These are phyloP conservation scores for Anabacerthia variegaticeps DNA, from an alignment of 2,797 vertebrate species.

Conservation along the genomic window DNA sequence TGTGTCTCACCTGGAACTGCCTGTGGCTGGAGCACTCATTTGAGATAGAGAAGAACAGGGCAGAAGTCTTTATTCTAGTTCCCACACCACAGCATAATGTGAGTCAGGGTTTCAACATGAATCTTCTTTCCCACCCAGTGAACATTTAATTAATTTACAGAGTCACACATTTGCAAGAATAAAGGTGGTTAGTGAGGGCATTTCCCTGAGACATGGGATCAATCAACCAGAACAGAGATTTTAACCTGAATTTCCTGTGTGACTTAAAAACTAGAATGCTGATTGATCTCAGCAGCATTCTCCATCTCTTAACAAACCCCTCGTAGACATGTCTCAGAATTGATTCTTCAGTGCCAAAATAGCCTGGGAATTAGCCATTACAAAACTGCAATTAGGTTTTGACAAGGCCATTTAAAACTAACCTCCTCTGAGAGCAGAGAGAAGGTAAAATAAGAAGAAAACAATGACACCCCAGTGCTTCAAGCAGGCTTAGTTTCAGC, in stretches of 20 bases:
- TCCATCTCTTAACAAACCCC: conserved; percentile 26
- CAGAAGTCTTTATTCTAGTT: background rate
- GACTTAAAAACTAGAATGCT: conserved; percentile 41
- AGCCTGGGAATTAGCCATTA: conserved; percentile 54
- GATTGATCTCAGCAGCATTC: conserved; percentile 56
- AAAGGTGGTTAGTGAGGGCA: conserved; percentile 20
- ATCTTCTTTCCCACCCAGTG: background rate
- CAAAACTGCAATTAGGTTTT: conserved; percentile 62
- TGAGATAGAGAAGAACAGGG: background rate
- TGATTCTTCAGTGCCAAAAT: conserved; percentile 46
- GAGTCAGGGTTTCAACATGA: background rate
- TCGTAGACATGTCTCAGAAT: conserved; percentile 40
- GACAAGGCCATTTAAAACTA: conserved; percentile 64
- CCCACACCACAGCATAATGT: background rate
- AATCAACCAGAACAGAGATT: conserved; percentile 25
- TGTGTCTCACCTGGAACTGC: background rate
- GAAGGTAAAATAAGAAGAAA: conserved; percentile 35
- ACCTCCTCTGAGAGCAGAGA: conserved; percentile 5
- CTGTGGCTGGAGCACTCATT: background rate
- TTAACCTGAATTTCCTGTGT: conserved; percentile 44
- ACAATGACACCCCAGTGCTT: background rate
- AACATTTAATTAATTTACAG: conserved; percentile 23
- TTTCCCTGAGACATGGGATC: background rate
- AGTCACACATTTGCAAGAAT: background rate
- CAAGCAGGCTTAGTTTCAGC: background rate